Percentiles rank a stretch among this genome's conserved stretches.
Conservation (phyloP, 2,888 invertebrate species). For the Odontomyia ornata region DNA sequence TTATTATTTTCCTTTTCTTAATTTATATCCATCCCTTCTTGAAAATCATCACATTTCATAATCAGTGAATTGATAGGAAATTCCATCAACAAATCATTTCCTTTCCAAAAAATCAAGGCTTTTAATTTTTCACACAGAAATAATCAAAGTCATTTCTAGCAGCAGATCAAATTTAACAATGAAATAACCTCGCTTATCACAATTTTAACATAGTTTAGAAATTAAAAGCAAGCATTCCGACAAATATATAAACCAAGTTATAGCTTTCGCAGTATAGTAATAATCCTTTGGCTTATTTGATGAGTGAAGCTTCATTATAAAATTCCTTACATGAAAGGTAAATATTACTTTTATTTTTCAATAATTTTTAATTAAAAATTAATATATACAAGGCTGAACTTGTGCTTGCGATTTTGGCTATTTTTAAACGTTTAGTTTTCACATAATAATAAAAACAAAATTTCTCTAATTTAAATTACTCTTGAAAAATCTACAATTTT, state of each 20-base stretch:
- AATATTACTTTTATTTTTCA: constrained; percentile 35
- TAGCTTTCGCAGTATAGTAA: neutral
- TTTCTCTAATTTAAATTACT: neutral
- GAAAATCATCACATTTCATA: neutral
- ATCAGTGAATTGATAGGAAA: neutral
- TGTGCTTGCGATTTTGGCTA: constrained; percentile 16
- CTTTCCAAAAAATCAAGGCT: too few species aligned
- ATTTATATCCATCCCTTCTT: neutral
- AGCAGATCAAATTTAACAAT: too few species aligned
- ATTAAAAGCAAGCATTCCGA: neutral
- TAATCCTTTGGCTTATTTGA: constrained; percentile 30
- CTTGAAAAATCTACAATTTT: neutral
- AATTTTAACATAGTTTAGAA: neutral
- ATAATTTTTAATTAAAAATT: constrained; percentile 20
- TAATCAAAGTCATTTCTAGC: too few species aligned
- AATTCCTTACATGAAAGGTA: constrained; percentile 34
- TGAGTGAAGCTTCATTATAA: constrained; percentile 40
- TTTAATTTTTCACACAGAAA: too few species aligned
- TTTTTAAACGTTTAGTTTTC: too few species aligned
- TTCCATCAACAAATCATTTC: too few species aligned
- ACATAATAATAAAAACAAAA: neutral
- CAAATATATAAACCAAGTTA: neutral
- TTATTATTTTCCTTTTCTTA: neutral
- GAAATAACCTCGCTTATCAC: neutral
- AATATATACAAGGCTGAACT: too few species aligned